Base-by-base conservation (phyloP, 2,888 invertebrate genomes). In the Agelastica alni region DNA sequence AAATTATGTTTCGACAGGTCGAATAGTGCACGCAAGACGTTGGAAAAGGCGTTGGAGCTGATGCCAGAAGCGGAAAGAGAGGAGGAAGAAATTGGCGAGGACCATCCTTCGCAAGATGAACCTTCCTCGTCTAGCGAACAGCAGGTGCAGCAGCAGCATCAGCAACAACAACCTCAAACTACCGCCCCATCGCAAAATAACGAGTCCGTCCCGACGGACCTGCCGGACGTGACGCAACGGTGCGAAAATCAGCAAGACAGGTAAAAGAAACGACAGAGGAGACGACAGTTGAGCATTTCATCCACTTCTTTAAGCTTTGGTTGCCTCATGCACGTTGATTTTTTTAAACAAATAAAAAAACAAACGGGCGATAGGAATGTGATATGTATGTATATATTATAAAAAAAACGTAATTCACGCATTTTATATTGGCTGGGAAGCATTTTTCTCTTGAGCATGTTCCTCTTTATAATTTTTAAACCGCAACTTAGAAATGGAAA, bases 11-110 rank as follows among this genome's bases (percentile, higher is more conserved):
- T n/a, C n/a, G n/a, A n/a, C 75, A 83, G 96, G 61, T 96, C 96
- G 61, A 93, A 91, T 73, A 96, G 95, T 62, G 96, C 96, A 0
- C 85, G 92, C 61, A 90, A 92, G 73, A 95, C 93, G 0, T 81
- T 96, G 55, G 86, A 89, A 62, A 82, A 87, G 72, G 92, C 92
- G 4, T 82, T 84, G 61, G 90, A 90, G 70, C 77, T 92, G 28
- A 85, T 87, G 69, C 87, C 88, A 1, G 87, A 88, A 62, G 84
- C 84, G 69, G 87, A 76, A 46, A 61, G 70, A 9, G 74, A 75
- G 10, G 73, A 72, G 16, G 75, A 75, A 13, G 75, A 74, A 36
- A 67, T 66, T 6, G 72, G 70, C 49, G 76, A 76, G 59, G 75
- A 75, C 37, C 74, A 73, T 22, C 72, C 73, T 52, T 71, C 72